Conservation (phyloP, 2,888 invertebrate species). For the Brenthis ino region DNA sequence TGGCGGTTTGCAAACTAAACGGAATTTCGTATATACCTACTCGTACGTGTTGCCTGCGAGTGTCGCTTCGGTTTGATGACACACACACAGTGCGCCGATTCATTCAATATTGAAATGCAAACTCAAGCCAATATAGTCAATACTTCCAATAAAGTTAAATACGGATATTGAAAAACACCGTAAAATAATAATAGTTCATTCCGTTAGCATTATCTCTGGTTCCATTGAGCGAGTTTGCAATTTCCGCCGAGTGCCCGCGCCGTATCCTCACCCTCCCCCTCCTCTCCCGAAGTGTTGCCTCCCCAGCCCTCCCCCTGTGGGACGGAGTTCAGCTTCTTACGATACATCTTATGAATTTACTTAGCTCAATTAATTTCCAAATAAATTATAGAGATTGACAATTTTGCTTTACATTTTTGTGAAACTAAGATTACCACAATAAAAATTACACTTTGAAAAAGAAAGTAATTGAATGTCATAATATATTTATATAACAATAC, state of each 20-base stretch:
- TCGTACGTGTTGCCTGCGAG: too few relatives aligned
- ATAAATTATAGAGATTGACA: neutral
- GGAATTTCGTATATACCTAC: too few relatives aligned
- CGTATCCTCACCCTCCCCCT: slow-evolving; percentile 22
- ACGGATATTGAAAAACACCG: slow-evolving; percentile 48
- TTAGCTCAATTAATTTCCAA: neutral
- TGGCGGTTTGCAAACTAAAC: too few relatives aligned
- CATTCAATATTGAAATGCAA: neutral
- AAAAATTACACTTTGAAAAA: too few relatives aligned
- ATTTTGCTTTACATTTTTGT: neutral
- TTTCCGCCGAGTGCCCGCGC: slow-evolving; percentile 49
- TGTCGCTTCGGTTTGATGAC: neutral
- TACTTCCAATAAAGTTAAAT: slow-evolving; percentile 20
- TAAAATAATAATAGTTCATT: slow-evolving; percentile 53
- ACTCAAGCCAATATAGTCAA: slow-evolving; percentile 10
- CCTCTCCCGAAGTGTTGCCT: neutral
- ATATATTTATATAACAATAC: too few relatives aligned
- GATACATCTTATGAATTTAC: slow-evolving; percentile 5
- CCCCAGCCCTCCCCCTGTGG: neutral
- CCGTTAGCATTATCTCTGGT: slow-evolving; percentile 49
- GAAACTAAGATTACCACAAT: too few relatives aligned
- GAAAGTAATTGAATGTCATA: too few relatives aligned
- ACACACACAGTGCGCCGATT: neutral
- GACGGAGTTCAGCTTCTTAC: slow-evolving; percentile 10
- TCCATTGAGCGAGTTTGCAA: slow-evolving; percentile 54